Evolutionary conservation across 92 coral and sea anemone species (phyloP).

Genomic region (Scolanthus callimorphus): DNA sequence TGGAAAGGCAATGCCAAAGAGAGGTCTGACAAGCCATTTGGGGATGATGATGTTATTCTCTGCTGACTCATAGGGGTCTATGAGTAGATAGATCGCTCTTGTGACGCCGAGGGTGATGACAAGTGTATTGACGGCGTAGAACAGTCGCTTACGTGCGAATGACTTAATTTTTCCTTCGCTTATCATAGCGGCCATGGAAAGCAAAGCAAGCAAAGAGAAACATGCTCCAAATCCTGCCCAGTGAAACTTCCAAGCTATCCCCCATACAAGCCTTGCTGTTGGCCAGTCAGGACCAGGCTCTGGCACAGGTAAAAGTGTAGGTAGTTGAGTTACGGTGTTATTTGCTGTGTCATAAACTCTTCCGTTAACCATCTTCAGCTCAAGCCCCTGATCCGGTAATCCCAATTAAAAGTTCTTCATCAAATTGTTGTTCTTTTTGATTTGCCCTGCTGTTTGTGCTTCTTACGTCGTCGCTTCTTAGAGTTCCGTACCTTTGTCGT

Average conservation of each 20-base stretch:
- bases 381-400: too few species aligned
- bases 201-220: slow-evolving; percentile 41
- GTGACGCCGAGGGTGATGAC: slow-evolving; percentile 47
- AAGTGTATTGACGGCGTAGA: slow-evolving; percentile 42
- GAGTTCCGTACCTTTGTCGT: too few species aligned
- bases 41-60: slow-evolving; percentile 43
- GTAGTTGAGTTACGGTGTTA: too few species aligned
- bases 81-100: slow-evolving; percentile 50
- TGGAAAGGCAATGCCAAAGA: slow-evolving; percentile 62
- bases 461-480: too few species aligned
- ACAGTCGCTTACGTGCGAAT: slow-evolving; percentile 36
- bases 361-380: too few species aligned
- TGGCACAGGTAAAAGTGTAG: too few species aligned
- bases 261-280: slow-evolving; percentile 57
- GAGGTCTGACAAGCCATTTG: slow-evolving; percentile 7
- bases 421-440: too few species aligned
- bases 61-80: slow-evolving; percentile 61
- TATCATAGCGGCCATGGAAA: slow-evolving; percentile 43
- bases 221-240: slow-evolving; percentile 57
- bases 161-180: slow-evolving; percentile 5
- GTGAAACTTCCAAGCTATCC: slow-evolving; percentile 69
- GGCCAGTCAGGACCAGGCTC: slow-evolving; percentile 89
- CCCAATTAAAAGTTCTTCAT: too few species aligned
- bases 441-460: too few species aligned
- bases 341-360: too few species aligned